Evolutionary conservation across 2,888 invertebrate genomes (phyloP).

Genomic region (Mantis religiosa): DNA sequence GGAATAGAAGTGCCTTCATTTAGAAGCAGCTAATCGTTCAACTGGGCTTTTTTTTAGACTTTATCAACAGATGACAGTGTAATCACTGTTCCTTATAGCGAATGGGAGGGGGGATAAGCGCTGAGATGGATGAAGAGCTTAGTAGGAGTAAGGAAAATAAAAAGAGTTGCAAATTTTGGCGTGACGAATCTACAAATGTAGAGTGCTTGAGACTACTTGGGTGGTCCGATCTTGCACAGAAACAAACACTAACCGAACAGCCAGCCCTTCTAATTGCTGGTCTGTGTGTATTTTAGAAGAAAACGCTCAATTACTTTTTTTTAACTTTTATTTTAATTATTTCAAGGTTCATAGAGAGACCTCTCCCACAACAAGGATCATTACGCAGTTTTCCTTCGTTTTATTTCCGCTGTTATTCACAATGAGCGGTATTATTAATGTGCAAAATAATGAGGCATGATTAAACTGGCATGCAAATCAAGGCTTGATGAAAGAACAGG

Average conservation of each 20-base stretch:
- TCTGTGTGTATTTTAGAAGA: neutral
- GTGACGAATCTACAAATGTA: neutral
- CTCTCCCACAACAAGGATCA: neutral
- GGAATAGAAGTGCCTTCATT: neutral
- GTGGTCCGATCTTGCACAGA: neutral
- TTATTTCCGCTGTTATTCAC: neutral
- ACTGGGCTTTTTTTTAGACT: neutral
- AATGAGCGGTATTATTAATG: neutral
- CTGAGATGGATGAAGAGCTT: neutral
- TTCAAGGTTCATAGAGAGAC: neutral
- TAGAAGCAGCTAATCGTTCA: neutral
- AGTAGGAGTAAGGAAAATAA: neutral
- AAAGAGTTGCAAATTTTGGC: neutral
- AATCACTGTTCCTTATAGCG: neutral
- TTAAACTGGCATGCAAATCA: too few relatives aligned
- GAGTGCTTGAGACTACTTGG: neutral
- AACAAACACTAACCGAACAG: neutral
- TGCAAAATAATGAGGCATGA: neutral
- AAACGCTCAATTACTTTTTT: neutral
- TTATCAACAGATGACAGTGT: neutral
- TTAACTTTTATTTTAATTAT: neutral
- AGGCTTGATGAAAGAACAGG: too few relatives aligned
- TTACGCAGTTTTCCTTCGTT: neutral
- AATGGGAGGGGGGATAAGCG: neutral
- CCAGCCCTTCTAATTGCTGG: neutral